These are phyloP conservation scores for Diadromus collaris DNA, from an alignment of 2,888 invertebrate species.

Conservation along the genomic window DNA sequence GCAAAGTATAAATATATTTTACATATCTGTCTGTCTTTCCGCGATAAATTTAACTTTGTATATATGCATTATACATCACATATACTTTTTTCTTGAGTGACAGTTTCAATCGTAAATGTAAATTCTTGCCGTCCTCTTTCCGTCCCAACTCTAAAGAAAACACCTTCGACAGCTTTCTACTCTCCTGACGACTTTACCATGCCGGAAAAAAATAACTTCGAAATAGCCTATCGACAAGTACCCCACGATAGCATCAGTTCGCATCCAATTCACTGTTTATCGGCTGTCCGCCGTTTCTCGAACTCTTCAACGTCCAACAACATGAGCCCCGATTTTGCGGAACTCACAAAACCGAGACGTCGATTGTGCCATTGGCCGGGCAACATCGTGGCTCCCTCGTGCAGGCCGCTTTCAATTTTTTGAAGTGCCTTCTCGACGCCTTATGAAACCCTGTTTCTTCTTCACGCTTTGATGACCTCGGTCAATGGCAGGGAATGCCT, in stretches of 20 bases:
- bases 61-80: background rate
- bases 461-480: slow-evolving; percentile 69
- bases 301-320: background rate
- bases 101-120: background rate
- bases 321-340: background rate
- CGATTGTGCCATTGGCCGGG: background rate
- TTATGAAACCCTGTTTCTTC: slow-evolving; percentile 66
- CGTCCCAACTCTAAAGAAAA: slow-evolving; percentile 2
- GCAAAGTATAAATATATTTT: no score
- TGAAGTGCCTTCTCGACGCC: slow-evolving; percentile 48
- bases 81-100: background rate
- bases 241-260: slow-evolving; percentile 9
- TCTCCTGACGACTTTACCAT: slow-evolving; percentile 58
- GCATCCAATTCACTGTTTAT: background rate
- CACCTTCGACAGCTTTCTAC: slow-evolving; percentile 40
- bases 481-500: slow-evolving; percentile 61
- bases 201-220: slow-evolving; percentile 48
- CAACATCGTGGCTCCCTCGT: background rate
- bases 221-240: slow-evolving; percentile 29
- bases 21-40: no score
- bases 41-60: no score
- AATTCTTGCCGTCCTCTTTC: slow-evolving; percentile 4
- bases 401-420: slow-evolving; percentile 43
- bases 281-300: no score
- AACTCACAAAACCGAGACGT: background rate